A percentile compares a stretch with the other conserved stretches of the same genome.
Conservation (phyloP, 2,888 invertebrate species). For the Acleris holmiana region DNA sequence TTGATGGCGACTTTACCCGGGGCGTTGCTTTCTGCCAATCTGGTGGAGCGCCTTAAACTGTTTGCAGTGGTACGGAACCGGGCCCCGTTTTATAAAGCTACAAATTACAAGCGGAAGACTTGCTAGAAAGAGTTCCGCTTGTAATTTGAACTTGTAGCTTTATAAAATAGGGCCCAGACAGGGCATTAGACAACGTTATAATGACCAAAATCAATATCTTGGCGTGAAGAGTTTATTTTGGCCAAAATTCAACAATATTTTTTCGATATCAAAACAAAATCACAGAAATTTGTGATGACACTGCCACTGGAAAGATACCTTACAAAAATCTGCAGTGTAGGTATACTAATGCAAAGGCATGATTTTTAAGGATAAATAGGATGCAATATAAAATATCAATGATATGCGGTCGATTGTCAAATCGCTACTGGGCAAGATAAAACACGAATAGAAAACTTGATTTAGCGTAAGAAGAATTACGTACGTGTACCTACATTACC, state of each 20-base stretch:
- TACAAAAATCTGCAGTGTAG: slow-evolving; percentile 21
- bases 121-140: too few species aligned
- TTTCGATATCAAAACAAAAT: slow-evolving; percentile 40
- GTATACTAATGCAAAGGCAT: slow-evolving; percentile 45
- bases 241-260: slow-evolving; percentile 69
- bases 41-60: too few species aligned
- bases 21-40: too few species aligned
- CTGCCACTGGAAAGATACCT: slow-evolving; percentile 35
- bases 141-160: too few species aligned
- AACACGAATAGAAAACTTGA: slow-evolving; percentile 19
- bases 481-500: slow-evolving; percentile 18
- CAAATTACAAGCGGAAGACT: too few species aligned
- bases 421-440: slow-evolving; percentile 29
- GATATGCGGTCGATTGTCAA: slow-evolving; percentile 48
- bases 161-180: too few species aligned
- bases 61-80: too few species aligned
- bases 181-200: too few species aligned
- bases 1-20: too few species aligned
- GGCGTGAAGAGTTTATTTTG: slow-evolving; percentile 82
- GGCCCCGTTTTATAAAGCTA: too few species aligned
- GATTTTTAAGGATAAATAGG: slow-evolving; percentile 46
- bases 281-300: slow-evolving; percentile 36
- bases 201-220: slow-evolving; percentile 43
- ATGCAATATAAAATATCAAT: slow-evolving; percentile 47
- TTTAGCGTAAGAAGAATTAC: slow-evolving; percentile 14